Conservation (phyloP, 2,797 vertebrate genomes). For the Vipera ursinii region DNA sequence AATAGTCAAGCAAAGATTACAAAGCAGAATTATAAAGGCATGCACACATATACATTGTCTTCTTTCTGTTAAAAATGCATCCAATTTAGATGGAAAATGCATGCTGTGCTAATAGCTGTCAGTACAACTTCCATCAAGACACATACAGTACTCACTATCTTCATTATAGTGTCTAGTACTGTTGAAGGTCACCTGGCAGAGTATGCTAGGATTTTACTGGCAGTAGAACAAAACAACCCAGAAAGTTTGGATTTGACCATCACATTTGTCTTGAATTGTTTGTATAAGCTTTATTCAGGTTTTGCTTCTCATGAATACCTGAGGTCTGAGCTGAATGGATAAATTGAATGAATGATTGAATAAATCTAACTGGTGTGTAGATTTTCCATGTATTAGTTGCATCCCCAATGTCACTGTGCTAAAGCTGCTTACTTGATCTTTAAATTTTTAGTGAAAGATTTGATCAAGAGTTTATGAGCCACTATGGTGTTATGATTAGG, state of each 20-base stretch:
- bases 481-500: neutral
- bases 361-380: neutral
- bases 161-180: neutral
- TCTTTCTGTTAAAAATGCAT: neutral
- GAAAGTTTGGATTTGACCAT: neutral
- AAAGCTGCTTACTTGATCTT: neutral
- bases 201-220: slow-evolving; percentile 12
- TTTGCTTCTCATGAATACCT: neutral
- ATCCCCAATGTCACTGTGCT: neutral
- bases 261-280: neutral
- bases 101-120: neutral
- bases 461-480: neutral
- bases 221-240: slow-evolving; percentile 3
- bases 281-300: neutral
- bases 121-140: slow-evolving; percentile 1
- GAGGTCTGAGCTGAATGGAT: neutral
- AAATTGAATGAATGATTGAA: neutral
- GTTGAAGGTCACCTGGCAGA: slow-evolving; percentile 17
- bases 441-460: neutral
- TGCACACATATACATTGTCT: neutral
- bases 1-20: slow-evolving; percentile 21
- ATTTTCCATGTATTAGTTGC: neutral
- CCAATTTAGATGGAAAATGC: slow-evolving; percentile 19
- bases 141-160: neutral
- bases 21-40: slow-evolving; percentile 10